Conservation (phyloP, 2,888 invertebrate genomes). For the Caenorhabditis wallacei region DNA sequence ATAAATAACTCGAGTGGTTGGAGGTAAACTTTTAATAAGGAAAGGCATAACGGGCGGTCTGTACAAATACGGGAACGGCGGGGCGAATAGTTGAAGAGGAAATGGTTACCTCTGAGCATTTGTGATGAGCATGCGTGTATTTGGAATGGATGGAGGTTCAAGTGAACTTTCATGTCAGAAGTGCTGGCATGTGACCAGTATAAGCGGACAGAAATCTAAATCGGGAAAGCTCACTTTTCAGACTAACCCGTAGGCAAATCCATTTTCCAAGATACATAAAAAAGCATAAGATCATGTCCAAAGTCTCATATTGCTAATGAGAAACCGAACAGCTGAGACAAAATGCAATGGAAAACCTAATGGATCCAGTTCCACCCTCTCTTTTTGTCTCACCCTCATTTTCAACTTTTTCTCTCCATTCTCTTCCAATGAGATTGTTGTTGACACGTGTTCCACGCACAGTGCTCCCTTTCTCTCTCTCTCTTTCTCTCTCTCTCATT, state of each 20-base stretch:
- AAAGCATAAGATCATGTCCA: not conserved
- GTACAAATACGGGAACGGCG: constrained; percentile 21
- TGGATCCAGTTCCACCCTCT: constrained; percentile 28
- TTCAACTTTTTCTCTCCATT: not conserved
- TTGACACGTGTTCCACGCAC: constrained; percentile 24
- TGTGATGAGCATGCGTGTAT: not conserved
- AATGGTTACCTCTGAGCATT: constrained; percentile 1
- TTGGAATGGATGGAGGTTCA: not conserved
- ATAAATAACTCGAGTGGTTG: constrained; percentile 15
- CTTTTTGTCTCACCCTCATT: not conserved
- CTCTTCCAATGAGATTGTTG: constrained; percentile 6
- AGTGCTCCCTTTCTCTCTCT: constrained; percentile 14
- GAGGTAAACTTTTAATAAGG: constrained; percentile 33
- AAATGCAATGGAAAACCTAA: constrained; percentile 17
- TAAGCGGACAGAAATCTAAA: too few species aligned
- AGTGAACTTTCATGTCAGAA: too few species aligned
- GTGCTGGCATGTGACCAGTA: too few species aligned
- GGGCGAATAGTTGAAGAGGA: not conserved
- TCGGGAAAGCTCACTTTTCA: too few species aligned
- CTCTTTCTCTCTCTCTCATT: not conserved
- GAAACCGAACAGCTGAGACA: not conserved
- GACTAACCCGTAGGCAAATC: too few species aligned
- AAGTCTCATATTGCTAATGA: constrained; percentile 9
- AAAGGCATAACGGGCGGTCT: constrained; percentile 32
- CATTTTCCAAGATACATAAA: not conserved